phyloP scores from a whole-genome alignment of 2,113 vertebrate species.

The Orcinus orca region DNA sequence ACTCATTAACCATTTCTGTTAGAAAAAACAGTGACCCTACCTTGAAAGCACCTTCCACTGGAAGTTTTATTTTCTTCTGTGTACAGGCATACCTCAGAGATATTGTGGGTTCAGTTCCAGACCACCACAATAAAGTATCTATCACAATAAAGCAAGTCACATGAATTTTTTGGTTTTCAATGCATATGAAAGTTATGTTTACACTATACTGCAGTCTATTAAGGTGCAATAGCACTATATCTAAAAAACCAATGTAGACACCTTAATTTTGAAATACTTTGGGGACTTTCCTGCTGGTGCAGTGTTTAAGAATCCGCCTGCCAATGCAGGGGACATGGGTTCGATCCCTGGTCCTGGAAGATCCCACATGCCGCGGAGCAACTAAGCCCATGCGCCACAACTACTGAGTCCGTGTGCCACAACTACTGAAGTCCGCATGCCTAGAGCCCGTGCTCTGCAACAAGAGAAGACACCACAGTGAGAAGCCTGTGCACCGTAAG shows the following conservation, averaged over 20 bases:
- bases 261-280: background rate
- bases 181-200: background rate
- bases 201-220: background rate
- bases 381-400: fast-evolving
- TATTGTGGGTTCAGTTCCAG: background rate
- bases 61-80: background rate
- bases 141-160: background rate
- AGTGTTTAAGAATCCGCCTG: too few relatives aligned
- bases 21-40: background rate
- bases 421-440: too few relatives aligned
- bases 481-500: too few relatives aligned
- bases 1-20: background rate
- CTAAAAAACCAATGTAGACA: background rate
- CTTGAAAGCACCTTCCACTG: background rate
- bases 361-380: too few relatives aligned
- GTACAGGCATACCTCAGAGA: background rate
- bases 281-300: too few relatives aligned
- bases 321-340: too few relatives aligned
- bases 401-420: too few relatives aligned
- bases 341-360: too few relatives aligned
- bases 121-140: background rate
- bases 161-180: background rate
- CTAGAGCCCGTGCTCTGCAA: too few relatives aligned
- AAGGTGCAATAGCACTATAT: background rate
- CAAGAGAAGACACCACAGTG: too few relatives aligned